phyloP scores from a whole-genome alignment of 2,888 invertebrate genomes.

The Didymodactylos carnosus region DNA sequence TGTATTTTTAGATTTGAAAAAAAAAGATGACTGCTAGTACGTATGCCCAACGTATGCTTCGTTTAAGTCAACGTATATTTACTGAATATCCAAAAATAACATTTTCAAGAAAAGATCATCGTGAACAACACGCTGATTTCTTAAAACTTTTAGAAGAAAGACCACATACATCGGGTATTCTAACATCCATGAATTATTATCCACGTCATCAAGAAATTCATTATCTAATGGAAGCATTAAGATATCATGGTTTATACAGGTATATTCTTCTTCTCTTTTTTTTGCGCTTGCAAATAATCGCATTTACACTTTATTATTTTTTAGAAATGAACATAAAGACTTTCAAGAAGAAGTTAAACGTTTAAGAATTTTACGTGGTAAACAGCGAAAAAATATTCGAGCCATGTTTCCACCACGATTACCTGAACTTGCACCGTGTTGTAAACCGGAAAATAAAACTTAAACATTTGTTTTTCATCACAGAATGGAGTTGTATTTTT shows the following conservation, averaged over 20 bases:
- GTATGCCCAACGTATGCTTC: constrained; percentile 8
- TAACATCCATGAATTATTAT: constrained; percentile 14
- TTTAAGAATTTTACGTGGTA: constrained; percentile 22
- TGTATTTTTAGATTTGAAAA: neutral
- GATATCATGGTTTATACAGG: constrained; percentile 11
- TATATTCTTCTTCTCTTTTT: neutral
- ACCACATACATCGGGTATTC: constrained; percentile 3
- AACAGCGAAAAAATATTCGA: constrained; percentile 15
- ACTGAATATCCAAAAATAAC: neutral
- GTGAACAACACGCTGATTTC: neutral
- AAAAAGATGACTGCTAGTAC: neutral
- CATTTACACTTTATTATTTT: constrained; percentile 12
- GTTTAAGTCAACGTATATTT: constrained; percentile 8
- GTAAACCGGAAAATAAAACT: neutral
- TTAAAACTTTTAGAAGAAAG: constrained; percentile 1
- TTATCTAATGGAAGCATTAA: constrained; percentile 3
- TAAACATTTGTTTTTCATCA: neutral
- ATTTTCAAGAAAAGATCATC: neutral
- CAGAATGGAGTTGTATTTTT: too few species aligned
- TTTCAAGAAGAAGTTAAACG: constrained; percentile 28
- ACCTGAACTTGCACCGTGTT: neutral
- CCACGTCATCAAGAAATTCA: constrained; percentile 13
- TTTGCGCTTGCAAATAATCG: neutral
- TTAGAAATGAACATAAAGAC: constrained; percentile 30
- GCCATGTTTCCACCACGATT: neutral